Evolutionary conservation across 1,140 invertebrate genomes (phyloP), one percentile per base, ranked within the genome.

Genomic region (Delia radicum): DNA sequence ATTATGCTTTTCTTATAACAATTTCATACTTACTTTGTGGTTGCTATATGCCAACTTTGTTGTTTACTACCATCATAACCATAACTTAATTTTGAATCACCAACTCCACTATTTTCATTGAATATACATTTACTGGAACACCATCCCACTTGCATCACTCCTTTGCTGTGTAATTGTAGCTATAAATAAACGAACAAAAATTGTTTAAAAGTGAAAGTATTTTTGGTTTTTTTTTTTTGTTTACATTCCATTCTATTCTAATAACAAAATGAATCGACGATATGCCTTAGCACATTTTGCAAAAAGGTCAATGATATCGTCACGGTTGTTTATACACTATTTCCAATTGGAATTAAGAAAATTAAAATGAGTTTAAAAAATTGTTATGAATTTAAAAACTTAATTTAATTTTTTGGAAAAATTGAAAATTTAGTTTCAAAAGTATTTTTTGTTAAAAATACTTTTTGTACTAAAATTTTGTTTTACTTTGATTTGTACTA

Each of bases 121-220:
- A 95, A 96, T 79, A 89, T 89, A 81, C 94, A 94, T 24, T 89
- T 86, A 2, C 89, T 82, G 0, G 93, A 94, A 62, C 92, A 91
- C 94, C 94, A 96, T 2, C 94, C 94, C 48, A 95, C 87, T 88
- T 96, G 94, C 94, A 96, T 96, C 3, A 95, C 92, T 5, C 94
- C 94, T 85, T 94, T 95, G 2, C 92, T 93, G 21, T 92, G 92
- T n/a, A 96, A 87, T 84, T 95, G 93, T 12, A 86, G 75, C 84
- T 86, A 73, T 1, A 67, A 28, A 42, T 13, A 33, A 21, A 37
- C 1, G 26, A 37, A 26, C 26, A 33, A 21, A 69, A 69, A 69
- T 21, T 21, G 7, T 18, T 33, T 21, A 69, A 37, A 69, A 69
- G 65, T 69, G 65, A 69, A 69, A 69, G 65, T 69, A 24, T 18